Evolutionary conservation across 2,888 invertebrate species (phyloP).

Genomic region (Marasmarcha lunaedactyla): DNA sequence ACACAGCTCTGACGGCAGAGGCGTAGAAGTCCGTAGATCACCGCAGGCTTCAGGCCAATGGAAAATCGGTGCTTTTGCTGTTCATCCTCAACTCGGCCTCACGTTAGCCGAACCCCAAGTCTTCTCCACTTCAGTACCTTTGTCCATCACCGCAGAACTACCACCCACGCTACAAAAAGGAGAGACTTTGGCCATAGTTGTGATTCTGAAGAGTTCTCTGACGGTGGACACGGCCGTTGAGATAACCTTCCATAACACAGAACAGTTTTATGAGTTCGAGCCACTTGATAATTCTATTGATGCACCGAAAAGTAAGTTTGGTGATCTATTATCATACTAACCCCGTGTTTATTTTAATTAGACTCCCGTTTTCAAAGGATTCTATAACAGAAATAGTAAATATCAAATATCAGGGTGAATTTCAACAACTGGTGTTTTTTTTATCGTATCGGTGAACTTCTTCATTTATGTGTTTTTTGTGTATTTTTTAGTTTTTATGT

Average conservation of each 20-base stretch:
- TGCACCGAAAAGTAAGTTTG: constrained; percentile 74
- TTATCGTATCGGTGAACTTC: no score
- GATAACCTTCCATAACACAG: constrained; percentile 85
- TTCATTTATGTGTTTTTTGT: no score
- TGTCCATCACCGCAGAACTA: constrained; percentile 87
- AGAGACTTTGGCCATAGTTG: constrained; percentile 89
- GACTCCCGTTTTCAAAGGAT: no score
- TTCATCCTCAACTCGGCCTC: constrained; percentile 52
- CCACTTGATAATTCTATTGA: constrained; percentile 82
- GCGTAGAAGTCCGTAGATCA: constrained; percentile 46
- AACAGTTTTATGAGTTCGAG: constrained; percentile 84
- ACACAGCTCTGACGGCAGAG: constrained; percentile 49
- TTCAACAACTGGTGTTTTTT: no score
- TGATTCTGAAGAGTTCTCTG: constrained; percentile 90
- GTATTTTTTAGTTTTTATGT: no score
- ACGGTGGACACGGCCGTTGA: constrained; percentile 81
- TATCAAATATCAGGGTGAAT: no score
- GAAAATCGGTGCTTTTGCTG: constrained; percentile 53
- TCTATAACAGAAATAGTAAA: no score
- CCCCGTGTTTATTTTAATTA: background rate
- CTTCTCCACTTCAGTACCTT: constrained; percentile 66
- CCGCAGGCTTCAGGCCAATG: constrained; percentile 40
- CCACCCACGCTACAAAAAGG: constrained; percentile 91
- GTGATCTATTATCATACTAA: background rate
- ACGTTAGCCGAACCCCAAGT: constrained; percentile 42